Percentiles rank a stretch among this genome's conserved stretches.
Evolutionary conservation across 2,888 invertebrate genomes (phyloP).

Genomic region (Agonopterix subpropinquella): DNA sequence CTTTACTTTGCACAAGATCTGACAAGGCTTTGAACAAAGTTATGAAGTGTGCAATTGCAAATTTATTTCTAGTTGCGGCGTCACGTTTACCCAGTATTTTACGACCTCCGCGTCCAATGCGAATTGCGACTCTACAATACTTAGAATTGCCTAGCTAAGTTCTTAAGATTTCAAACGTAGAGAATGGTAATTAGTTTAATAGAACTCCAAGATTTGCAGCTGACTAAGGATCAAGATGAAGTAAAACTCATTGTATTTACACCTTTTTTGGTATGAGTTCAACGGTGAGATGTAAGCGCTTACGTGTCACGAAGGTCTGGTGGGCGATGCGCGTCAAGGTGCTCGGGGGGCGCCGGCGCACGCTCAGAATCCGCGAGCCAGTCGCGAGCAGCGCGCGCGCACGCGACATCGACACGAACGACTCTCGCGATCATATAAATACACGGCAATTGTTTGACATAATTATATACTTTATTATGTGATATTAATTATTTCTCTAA

Average conservation of each 20-base stretch:
- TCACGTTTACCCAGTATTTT: too few relatives aligned
- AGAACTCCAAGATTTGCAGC: constrained; percentile 3
- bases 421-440: constrained; percentile 59
- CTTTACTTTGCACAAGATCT: too few relatives aligned
- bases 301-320: constrained; percentile 68
- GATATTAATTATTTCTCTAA: constrained; percentile 31
- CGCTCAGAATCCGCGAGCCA: constrained; percentile 60
- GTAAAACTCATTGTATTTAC: constrained; percentile 42
- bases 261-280: constrained; percentile 69
- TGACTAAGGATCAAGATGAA: constrained; percentile 38
- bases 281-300: constrained; percentile 63
- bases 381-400: constrained; percentile 67
- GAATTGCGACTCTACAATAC: too few relatives aligned
- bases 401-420: constrained; percentile 67
- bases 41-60: too few relatives aligned
- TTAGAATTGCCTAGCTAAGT: too few relatives aligned
- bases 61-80: too few relatives aligned
- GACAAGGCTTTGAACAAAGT: too few relatives aligned
- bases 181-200: too few relatives aligned
- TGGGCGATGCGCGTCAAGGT: constrained; percentile 51
- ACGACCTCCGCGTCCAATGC: neutral
- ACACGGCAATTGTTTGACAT: constrained; percentile 61
- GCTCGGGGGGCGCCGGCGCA: constrained; percentile 33
- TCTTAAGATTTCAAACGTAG: too few relatives aligned
- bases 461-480: constrained; percentile 39